Conservation (phyloP, 2,888 invertebrate genomes). For the Augiades crinisus region DNA sequence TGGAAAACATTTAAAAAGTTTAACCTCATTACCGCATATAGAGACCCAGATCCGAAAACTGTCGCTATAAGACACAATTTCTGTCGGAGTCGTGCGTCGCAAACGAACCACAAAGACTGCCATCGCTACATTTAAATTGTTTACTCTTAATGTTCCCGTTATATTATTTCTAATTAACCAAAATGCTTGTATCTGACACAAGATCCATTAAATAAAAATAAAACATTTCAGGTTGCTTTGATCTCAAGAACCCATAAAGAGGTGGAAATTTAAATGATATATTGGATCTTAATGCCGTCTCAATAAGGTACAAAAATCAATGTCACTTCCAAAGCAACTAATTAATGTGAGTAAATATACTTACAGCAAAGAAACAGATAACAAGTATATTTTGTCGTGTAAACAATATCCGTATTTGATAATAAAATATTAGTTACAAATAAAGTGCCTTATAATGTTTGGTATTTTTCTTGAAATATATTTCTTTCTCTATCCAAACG, state of each 20-base stretch:
- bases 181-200: background rate
- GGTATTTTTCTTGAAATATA: slow-evolving; percentile 1
- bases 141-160: no score
- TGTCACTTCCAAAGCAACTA: background rate
- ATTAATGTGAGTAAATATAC: slow-evolving; percentile 5
- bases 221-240: background rate
- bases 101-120: no score
- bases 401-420: slow-evolving; percentile 1
- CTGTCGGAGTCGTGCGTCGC: no score
- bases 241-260: background rate
- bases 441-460: background rate
- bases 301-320: background rate
- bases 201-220: background rate
- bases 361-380: slow-evolving; percentile 1
- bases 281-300: background rate
- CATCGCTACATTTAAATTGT: background rate
- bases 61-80: no score
- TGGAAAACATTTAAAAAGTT: no score
- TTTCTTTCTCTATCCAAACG: background rate
- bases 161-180: no score
- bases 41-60: no score
- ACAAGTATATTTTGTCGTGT: slow-evolving; percentile 4
- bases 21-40: no score
- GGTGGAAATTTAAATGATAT: background rate
- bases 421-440: slow-evolving; percentile 2